A percentile compares a stretch with the other conserved stretches of the same genome.
Evolutionary conservation across 2,797 vertebrate species (phyloP).

Genomic region (Prunella strophiata): DNA sequence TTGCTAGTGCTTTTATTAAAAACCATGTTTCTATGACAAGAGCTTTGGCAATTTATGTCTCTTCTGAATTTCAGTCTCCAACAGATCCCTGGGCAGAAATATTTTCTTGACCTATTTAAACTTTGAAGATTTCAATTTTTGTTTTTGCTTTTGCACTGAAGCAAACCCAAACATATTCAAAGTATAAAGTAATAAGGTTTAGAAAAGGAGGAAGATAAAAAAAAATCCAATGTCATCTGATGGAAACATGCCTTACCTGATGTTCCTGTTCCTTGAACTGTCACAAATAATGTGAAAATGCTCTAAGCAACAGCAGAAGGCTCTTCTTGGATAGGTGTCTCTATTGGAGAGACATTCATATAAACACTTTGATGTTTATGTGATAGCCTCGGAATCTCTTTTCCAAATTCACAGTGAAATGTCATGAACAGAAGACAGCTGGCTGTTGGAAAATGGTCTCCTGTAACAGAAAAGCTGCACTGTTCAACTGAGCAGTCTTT

Average conservation of each 20-base stretch:
- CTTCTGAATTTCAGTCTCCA: background rate
- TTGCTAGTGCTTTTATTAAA: background rate
- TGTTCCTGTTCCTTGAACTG: background rate
- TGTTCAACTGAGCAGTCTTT: background rate
- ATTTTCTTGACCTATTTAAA: background rate
- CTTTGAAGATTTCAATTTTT: background rate
- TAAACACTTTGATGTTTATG: background rate
- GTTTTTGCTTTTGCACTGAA: background rate
- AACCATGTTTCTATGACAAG: background rate
- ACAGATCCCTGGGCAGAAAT: background rate
- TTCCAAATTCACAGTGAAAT: background rate
- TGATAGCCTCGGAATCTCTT: background rate
- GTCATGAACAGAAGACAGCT: background rate
- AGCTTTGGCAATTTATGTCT: background rate
- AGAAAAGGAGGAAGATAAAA: background rate
- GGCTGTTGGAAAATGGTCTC: background rate
- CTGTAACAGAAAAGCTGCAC: background rate
- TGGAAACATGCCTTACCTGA: background rate
- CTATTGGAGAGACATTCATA: background rate
- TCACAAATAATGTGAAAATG: background rate
- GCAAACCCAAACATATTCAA: background rate
- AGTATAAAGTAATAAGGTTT: background rate
- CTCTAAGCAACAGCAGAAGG: background rate
- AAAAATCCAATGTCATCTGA: background rate
- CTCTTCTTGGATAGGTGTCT: background rate